These are phyloP conservation scores for Philypnodon macrostomus DNA, from an alignment of 2,797 vertebrate genomes.

Conservation along the genomic window DNA sequence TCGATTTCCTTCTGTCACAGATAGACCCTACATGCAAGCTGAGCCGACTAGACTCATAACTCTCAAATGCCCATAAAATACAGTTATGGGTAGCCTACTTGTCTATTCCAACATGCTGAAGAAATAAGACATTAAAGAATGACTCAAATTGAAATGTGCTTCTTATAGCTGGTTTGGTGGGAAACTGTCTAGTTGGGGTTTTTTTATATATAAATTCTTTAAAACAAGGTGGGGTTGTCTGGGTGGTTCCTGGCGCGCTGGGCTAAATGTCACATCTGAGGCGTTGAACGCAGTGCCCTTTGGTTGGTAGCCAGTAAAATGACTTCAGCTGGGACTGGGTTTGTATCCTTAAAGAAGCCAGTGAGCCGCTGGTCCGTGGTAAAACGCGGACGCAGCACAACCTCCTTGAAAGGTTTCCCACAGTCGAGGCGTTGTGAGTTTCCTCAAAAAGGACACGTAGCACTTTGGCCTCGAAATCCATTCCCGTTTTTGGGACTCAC, in stretches of 20 bases:
- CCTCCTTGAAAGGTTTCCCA: conserved; percentile 25
- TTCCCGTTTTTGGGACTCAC: conserved; percentile 37
- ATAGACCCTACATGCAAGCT: too few relatives aligned
- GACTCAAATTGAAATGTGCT: too few relatives aligned
- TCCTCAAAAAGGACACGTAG: conserved; percentile 56
- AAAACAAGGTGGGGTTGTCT: background rate
- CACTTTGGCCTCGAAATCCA: conserved; percentile 23
- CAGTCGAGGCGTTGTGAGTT: conserved; percentile 49
- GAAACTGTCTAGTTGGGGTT: background rate
- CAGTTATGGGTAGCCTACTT: too few relatives aligned
- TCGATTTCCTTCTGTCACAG: too few relatives aligned
- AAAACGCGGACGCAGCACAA: conserved; percentile 55
- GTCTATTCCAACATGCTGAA: too few relatives aligned
- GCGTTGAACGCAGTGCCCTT: conserved; percentile 28
- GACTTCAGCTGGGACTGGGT: conserved; percentile 35
- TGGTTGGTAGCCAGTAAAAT: conserved; percentile 20
- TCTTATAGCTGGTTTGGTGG: too few relatives aligned
- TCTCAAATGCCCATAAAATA: too few relatives aligned
- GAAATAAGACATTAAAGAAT: too few relatives aligned
- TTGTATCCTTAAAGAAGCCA: conserved; percentile 6
- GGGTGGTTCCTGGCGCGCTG: background rate
- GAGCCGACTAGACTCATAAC: too few relatives aligned
- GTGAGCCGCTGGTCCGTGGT: conserved; percentile 10
- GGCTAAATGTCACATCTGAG: conserved; percentile 12
- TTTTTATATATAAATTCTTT: background rate